A percentile compares a stretch with the other conserved stretches of the same genome.
Conservation (phyloP, 2,888 invertebrate genomes). For the Spicauda simplicius region DNA sequence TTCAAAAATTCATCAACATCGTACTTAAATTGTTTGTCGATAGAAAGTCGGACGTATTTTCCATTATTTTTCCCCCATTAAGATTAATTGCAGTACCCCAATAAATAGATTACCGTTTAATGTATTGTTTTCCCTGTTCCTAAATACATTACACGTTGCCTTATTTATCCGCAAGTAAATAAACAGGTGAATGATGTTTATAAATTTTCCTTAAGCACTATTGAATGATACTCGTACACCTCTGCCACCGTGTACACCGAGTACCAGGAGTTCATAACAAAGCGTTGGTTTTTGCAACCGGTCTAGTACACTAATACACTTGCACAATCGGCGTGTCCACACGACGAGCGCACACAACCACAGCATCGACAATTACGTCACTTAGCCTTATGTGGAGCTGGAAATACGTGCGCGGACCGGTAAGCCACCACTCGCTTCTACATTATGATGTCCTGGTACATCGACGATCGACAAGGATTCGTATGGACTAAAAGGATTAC, state of each 20-base stretch:
- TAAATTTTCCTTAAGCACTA: neutral
- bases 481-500: conserved; percentile 52
- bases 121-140: too few species aligned
- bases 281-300: conserved; percentile 66
- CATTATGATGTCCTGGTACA: conserved; percentile 70
- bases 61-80: too few species aligned
- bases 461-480: conserved; percentile 67
- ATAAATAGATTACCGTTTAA: too few species aligned
- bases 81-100: too few species aligned
- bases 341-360: conserved; percentile 54
- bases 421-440: conserved; percentile 63
- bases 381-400: conserved; percentile 73
- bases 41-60: too few species aligned
- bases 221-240: conserved; percentile 12
- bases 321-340: conserved; percentile 68
- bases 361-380: conserved; percentile 80
- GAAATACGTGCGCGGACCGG: conserved; percentile 57
- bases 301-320: conserved; percentile 56
- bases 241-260: conserved; percentile 28
- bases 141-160: too few species aligned
- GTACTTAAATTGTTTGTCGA: too few species aligned
- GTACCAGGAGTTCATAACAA: conserved; percentile 72
- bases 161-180: too few species aligned
- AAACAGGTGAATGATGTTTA: neutral
- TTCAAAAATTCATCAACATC: too few species aligned